Evolutionary conservation across 1,140 invertebrate species (phyloP).

Genomic region (Aphis craccivora): DNA sequence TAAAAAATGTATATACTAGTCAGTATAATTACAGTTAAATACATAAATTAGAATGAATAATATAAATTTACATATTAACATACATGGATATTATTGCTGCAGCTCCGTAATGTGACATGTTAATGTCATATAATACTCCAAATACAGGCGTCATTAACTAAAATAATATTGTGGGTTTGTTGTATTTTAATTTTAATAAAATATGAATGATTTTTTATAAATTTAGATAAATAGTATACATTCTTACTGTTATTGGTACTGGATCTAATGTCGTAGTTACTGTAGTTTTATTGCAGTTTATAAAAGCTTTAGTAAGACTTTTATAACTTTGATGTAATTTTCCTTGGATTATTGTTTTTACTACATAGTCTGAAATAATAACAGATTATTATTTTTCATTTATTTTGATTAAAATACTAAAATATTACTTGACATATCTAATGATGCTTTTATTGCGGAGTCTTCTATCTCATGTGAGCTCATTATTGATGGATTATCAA

Average conservation of each 20-base stretch:
- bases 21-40: not conserved
- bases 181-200: not conserved
- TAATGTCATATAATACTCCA: slow-evolving; percentile 33
- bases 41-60: not conserved
- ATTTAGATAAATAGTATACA: not conserved
- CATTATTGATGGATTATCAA: not conserved
- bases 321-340: not conserved
- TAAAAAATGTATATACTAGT: not conserved
- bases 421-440: slow-evolving; percentile 47
- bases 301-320: not conserved
- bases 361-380: slow-evolving; percentile 33
- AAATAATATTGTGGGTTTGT: not conserved
- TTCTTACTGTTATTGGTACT: not conserved
- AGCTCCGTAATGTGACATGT: slow-evolving; percentile 48
- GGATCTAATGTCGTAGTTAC: not conserved
- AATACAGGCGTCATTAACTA: slow-evolving; percentile 49
- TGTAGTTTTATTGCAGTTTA: not conserved
- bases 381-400: not conserved
- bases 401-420: not conserved
- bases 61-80: slow-evolving; percentile 7
- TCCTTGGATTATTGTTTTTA: not conserved
- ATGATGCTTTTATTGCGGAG: not conserved
- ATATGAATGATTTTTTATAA: not conserved
- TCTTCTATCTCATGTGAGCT: not conserved
- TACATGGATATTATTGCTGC: slow-evolving; percentile 59